Evolutionary conservation across 2,888 invertebrate species (phyloP).

Genomic region (Sphecodes monilicornis): DNA sequence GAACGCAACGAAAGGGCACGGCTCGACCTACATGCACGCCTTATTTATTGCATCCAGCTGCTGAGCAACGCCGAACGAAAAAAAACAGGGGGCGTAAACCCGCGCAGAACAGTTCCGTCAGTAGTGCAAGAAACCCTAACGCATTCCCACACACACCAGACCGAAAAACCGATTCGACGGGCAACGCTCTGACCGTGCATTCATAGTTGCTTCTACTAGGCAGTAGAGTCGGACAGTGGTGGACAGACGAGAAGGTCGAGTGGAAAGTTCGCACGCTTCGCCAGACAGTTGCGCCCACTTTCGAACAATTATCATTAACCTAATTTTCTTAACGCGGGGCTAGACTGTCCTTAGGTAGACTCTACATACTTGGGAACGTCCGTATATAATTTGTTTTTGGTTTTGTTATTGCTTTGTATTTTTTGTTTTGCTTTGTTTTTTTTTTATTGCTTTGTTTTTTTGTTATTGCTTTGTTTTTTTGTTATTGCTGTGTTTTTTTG

Average conservation of each 20-base stretch:
- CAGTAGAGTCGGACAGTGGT: background rate
- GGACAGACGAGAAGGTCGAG: background rate
- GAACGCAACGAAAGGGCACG: background rate
- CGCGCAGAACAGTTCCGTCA: background rate
- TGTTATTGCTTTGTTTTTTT: no score
- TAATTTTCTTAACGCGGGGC: background rate
- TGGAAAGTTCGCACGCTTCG: background rate
- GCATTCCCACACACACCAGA: no score
- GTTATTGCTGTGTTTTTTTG: no score
- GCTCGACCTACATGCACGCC: conserved; percentile 14
- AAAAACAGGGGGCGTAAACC: background rate
- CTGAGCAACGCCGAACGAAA: background rate
- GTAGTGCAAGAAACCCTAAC: no score
- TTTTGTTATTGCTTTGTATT: no score
- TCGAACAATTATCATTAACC: background rate
- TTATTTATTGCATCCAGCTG: conserved; percentile 16
- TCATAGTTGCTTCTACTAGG: background rate
- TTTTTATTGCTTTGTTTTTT: no score
- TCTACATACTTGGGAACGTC: no score
- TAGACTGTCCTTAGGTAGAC: background rate
- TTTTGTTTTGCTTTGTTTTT: no score
- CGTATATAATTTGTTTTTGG: no score
- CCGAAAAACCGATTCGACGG: background rate
- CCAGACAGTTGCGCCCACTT: background rate
- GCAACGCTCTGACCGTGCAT: background rate